Evolutionary conservation across 2,113 vertebrate species (phyloP).

Genomic region (Caranx melampygus): DNA sequence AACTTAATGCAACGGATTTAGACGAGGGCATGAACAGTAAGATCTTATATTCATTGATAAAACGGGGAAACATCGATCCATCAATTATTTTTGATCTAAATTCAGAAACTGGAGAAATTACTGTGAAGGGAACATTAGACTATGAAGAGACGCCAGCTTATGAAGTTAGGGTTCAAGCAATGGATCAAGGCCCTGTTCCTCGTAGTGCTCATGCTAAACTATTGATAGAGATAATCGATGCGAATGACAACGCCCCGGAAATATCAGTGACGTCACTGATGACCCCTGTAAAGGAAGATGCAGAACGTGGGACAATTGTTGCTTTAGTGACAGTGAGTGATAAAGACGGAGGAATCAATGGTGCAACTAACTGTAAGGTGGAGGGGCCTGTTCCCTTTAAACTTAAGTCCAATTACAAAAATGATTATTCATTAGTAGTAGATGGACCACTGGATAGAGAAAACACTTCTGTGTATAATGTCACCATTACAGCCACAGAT

Average conservation of each 20-base stretch:
- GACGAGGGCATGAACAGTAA: slow-evolving; percentile 81
- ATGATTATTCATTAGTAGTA: slow-evolving; percentile 88
- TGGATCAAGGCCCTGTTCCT: slow-evolving; percentile 58
- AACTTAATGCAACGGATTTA: slow-evolving; percentile 74
- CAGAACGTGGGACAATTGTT: slow-evolving; percentile 84
- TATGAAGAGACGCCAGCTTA: slow-evolving; percentile 81
- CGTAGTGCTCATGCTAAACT: slow-evolving; percentile 82
- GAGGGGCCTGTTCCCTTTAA: slow-evolving; percentile 59
- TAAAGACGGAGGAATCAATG: slow-evolving; percentile 82
- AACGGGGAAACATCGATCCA: slow-evolving; percentile 77
- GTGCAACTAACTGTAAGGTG: slow-evolving; percentile 55
- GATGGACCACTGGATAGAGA: slow-evolving; percentile 87
- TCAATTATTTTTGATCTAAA: slow-evolving; percentile 82
- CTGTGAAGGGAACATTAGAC: slow-evolving; percentile 77
- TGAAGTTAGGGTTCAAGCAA: slow-evolving; percentile 78
- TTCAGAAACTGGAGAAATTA: slow-evolving; percentile 84
- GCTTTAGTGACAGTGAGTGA: slow-evolving; percentile 87
- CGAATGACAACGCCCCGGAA: slow-evolving; percentile 89
- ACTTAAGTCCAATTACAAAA: slow-evolving; percentile 86
- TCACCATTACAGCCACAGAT: slow-evolving; percentile 85
- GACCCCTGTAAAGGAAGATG: slow-evolving; percentile 85
- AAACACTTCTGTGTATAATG: slow-evolving; percentile 81
- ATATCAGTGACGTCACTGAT: slow-evolving; percentile 86
- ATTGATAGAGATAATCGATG: slow-evolving; percentile 87
- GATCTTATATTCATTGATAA: slow-evolving; percentile 78